Conservation (phyloP, 2,888 invertebrate species). For the Bimastos eiseni region DNA sequence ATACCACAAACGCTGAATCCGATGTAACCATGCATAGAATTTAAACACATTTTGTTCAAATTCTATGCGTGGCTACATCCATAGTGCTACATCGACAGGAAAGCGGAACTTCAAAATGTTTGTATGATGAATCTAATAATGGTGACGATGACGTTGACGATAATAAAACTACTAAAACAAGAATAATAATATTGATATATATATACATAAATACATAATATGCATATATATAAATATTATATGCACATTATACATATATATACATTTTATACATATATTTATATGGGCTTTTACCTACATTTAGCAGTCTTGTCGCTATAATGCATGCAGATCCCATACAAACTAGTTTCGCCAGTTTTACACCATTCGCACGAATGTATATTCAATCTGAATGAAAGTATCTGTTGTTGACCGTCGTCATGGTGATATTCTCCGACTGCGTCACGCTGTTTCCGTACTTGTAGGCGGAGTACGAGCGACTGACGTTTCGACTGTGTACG, state of each 20-base stretch:
- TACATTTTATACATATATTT: too few relatives aligned
- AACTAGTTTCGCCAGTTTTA: background rate
- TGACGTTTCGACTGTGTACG: background rate
- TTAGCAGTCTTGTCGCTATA: too few relatives aligned
- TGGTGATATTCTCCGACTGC: slow-evolving; percentile 18
- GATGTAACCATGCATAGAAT: too few relatives aligned
- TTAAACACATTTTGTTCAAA: too few relatives aligned
- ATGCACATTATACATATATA: too few relatives aligned
- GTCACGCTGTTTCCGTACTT: slow-evolving; percentile 17
- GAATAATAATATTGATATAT: too few relatives aligned
- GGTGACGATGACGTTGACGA: background rate
- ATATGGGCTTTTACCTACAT: background rate
- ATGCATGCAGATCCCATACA: too few relatives aligned
- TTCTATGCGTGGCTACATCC: background rate
- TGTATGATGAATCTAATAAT: background rate
- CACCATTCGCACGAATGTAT: background rate
- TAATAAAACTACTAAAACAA: background rate
- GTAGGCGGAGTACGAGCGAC: slow-evolving; percentile 16
- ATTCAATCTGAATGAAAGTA: background rate
- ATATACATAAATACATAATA: too few relatives aligned
- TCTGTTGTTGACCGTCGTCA: slow-evolving; percentile 9
- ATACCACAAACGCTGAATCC: background rate
- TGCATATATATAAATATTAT: too few relatives aligned
- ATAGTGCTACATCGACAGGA: background rate
- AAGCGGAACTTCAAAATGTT: too few relatives aligned